phyloP scores from a whole-genome alignment of 2,888 invertebrate genomes.

The Erebia aethiops region DNA sequence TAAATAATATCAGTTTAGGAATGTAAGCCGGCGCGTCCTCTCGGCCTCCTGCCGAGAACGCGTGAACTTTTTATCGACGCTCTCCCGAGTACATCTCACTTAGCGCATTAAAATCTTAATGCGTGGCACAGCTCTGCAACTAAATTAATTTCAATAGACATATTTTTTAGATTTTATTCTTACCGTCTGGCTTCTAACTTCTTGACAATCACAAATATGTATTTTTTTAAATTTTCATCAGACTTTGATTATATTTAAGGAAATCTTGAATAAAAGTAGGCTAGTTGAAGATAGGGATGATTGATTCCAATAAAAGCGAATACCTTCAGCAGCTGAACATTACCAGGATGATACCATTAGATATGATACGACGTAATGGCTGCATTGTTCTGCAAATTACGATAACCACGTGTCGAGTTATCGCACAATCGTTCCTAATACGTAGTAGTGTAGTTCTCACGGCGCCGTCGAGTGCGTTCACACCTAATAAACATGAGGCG shows the following conservation, averaged over 20 bases:
- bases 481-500: conserved; percentile 64
- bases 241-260: neutral
- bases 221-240: neutral
- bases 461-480: conserved; percentile 69
- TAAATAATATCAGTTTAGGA: conserved; percentile 73
- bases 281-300: neutral
- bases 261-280: neutral
- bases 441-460: conserved; percentile 69
- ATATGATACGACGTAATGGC: conserved; percentile 40
- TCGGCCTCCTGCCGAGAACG: conserved; percentile 74
- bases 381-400: conserved; percentile 54
- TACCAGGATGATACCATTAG: conserved; percentile 5
- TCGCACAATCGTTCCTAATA: conserved; percentile 60
- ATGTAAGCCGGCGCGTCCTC: conserved; percentile 68
- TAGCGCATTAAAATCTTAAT: conserved; percentile 43
- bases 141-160: neutral
- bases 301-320: neutral
- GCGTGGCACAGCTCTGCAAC: conserved; percentile 7
- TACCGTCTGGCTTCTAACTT: no score
- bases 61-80: conserved; percentile 75
- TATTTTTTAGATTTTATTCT: neutral
- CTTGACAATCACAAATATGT: neutral
- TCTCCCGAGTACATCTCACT: conserved; percentile 46
- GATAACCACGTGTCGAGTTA: conserved; percentile 69
- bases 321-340: conserved; percentile 2